These are phyloP conservation scores for Scaptomyza caliginosa DNA, from an alignment of 2,888 invertebrate genomes.

Conservation along the genomic window DNA sequence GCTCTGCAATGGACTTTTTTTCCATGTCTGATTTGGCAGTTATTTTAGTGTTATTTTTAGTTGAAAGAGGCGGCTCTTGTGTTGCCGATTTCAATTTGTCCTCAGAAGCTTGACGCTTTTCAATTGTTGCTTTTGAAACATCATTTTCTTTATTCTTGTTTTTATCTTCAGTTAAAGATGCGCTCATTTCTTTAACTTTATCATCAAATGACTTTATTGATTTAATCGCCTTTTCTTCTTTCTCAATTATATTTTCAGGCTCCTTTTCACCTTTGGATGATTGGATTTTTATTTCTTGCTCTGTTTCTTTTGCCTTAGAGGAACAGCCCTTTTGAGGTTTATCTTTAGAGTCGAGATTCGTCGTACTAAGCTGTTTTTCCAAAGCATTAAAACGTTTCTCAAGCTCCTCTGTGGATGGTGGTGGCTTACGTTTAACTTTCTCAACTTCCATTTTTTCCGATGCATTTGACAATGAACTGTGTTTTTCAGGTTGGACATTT, in stretches of 20 bases:
- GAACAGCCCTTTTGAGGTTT: slow-evolving; percentile 4
- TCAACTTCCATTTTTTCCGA: slow-evolving; percentile 1
- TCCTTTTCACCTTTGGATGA: not conserved
- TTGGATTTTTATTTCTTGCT: slow-evolving; percentile 1
- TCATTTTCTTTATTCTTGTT: slow-evolving; percentile 2
- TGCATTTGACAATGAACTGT: not conserved
- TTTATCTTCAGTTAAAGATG: slow-evolving; percentile 12
- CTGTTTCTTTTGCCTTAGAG: not conserved
- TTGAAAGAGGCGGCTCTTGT: not conserved
- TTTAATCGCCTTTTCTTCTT: slow-evolving; percentile 12
- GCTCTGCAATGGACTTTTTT: not conserved
- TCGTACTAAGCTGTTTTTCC: slow-evolving; percentile 70
- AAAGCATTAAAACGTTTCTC: slow-evolving; percentile 79
- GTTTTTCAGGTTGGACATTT: not conserved
- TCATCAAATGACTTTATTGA: slow-evolving; percentile 43
- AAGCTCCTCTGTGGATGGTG: slow-evolving; percentile 79
- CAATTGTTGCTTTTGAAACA: not conserved
- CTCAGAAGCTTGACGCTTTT: slow-evolving; percentile 11
- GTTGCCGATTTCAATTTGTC: slow-evolving; percentile 13
- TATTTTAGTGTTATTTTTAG: not conserved
- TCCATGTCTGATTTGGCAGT: not conserved
- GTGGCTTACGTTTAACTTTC: slow-evolving; percentile 43
- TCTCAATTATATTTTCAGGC: not conserved
- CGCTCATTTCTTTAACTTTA: slow-evolving; percentile 50
- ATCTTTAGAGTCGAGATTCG: slow-evolving; percentile 28